These are phyloP conservation scores for Eubucco bourcierii DNA, from an alignment of 2,113 vertebrate species.

Conservation along the genomic window DNA sequence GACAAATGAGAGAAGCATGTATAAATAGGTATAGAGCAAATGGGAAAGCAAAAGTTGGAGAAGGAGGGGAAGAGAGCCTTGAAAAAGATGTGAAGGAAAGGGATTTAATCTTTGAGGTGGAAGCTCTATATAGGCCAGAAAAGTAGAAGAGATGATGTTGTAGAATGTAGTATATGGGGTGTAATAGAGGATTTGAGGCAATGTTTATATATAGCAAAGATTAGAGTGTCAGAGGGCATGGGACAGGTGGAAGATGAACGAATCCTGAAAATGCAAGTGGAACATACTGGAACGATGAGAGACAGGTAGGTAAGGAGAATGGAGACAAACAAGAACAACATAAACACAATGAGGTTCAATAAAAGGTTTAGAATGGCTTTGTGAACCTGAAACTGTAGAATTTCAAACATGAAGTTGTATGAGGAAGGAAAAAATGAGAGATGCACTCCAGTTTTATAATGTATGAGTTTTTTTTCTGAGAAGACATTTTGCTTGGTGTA, in stretches of 20 bases:
- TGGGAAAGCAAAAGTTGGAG: background rate
- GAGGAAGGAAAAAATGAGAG: background rate
- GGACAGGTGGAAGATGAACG: background rate
- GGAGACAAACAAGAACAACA: background rate
- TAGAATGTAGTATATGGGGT: background rate
- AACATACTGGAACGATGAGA: background rate
- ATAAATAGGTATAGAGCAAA: background rate
- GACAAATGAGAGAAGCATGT: background rate
- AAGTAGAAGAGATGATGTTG: background rate
- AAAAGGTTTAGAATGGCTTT: background rate
- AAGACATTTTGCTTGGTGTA: background rate
- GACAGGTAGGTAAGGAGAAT: background rate
- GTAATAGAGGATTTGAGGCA: background rate
- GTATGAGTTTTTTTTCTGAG: background rate
- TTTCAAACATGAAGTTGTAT: background rate
- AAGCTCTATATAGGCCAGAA: background rate
- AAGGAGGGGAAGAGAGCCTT: background rate
- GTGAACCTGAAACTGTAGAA: background rate
- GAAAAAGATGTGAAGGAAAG: background rate
- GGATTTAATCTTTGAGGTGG: background rate
- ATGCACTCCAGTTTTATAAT: background rate
- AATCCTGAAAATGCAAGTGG: background rate
- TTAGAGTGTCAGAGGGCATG: background rate
- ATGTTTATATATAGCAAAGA: background rate
- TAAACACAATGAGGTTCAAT: background rate